Evolutionary conservation across 2,113 vertebrate species (phyloP).

Genomic region (Dicentrarchus labrax): DNA sequence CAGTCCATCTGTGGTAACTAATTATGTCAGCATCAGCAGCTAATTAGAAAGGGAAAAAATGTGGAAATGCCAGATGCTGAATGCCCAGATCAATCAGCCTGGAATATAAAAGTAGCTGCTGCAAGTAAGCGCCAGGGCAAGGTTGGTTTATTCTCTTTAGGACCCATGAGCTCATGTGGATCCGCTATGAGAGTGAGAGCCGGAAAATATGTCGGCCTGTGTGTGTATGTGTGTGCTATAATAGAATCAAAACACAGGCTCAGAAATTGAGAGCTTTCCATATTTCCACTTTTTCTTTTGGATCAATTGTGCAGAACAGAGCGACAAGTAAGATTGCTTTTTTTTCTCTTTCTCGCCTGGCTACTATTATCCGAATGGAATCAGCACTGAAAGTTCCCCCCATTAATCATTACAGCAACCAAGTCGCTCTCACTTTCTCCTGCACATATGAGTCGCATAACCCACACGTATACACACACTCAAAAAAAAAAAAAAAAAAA

Average conservation of each 20-base stretch:
- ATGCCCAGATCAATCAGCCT: constrained; percentile 70
- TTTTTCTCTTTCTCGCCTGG: constrained; percentile 9
- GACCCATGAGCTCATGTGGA: neutral
- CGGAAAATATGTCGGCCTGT: neutral
- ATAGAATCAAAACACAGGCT: constrained; percentile 36
- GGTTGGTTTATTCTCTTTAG: constrained; percentile 45
- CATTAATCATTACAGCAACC: constrained; percentile 77
- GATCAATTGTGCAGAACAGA: constrained; percentile 63
- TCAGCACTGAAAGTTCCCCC: constrained; percentile 54
- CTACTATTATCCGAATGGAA: constrained; percentile 61
- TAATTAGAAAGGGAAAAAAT: constrained; percentile 72
- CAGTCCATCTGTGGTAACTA: constrained; percentile 72
- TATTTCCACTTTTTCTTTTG: constrained; percentile 22
- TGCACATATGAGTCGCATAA: constrained; percentile 6
- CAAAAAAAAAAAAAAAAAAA: too few relatives aligned
- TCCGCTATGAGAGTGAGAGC: neutral
- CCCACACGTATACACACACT: neutral
- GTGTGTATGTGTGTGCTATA: neutral
- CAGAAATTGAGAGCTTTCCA: constrained; percentile 49
- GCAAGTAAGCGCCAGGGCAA: constrained; percentile 37
- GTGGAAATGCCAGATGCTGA: constrained; percentile 75
- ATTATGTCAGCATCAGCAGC: constrained; percentile 68
- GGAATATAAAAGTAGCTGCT: constrained; percentile 59
- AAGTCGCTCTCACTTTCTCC: constrained; percentile 41
- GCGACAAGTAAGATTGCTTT: constrained; percentile 73